phyloP scores from a whole-genome alignment of 2,888 invertebrate species.

The Drosophila gaucha region DNA sequence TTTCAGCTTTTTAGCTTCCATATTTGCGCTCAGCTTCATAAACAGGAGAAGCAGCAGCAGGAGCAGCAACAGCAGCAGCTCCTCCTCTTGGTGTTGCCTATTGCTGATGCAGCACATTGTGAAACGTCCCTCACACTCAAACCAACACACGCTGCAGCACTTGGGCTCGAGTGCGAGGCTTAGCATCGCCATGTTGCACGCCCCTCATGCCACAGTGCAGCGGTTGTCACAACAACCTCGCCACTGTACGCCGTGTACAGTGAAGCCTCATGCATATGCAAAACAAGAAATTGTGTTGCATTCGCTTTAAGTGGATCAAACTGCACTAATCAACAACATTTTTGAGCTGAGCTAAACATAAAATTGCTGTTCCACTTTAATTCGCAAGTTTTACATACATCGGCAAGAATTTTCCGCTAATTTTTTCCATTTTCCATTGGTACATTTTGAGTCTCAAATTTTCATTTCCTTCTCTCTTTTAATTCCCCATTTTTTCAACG shows the following conservation, averaged over 20 bases:
- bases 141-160: constrained; percentile 15
- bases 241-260: constrained; percentile 24
- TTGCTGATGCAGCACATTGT: constrained; percentile 67
- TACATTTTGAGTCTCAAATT: background rate
- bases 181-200: constrained; percentile 60
- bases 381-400: background rate
- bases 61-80: constrained; percentile 22
- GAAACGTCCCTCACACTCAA: constrained; percentile 4
- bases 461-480: constrained; percentile 13
- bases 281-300: constrained; percentile 28
- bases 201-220: constrained; percentile 7
- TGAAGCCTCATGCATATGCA: constrained; percentile 65
- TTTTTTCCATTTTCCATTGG: background rate
- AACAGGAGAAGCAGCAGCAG: constrained; percentile 23
- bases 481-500: constrained; percentile 2
- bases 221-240: constrained; percentile 14
- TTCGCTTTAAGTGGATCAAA: constrained; percentile 49
- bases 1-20: constrained; percentile 36
- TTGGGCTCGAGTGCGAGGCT: constrained; percentile 65
- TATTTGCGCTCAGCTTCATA: constrained; percentile 63
- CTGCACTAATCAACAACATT: constrained; percentile 66
- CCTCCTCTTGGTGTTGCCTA: constrained; percentile 8
- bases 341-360: constrained; percentile 18
- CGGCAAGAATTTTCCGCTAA: background rate
- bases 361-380: background rate